Evolutionary conservation across 1,140 invertebrate species (phyloP), one percentile per base, ranked within the genome.

Genomic region (Parapsyche elsis): DNA sequence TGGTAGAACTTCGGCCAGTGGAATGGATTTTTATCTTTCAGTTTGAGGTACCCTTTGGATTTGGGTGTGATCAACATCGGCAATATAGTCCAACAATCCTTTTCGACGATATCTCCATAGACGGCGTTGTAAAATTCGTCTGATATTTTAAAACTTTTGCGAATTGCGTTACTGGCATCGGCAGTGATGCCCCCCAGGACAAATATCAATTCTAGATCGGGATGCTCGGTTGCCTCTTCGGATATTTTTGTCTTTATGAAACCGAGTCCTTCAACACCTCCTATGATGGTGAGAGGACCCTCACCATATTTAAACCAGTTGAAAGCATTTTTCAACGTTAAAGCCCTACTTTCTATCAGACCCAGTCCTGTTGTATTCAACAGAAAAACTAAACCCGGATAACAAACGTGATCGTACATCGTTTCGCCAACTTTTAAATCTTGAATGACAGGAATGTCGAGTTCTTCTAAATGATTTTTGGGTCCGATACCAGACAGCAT

Each of bases 401-500:
- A 93, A 16, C 91, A 91, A 9, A 94, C 88, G 83, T 95, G 94
- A 81, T 95, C 94, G 83, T 92, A 91, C 73, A 94, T 84, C 21
- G 90, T 92, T 78, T 91, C 86, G 0, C 94, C 94, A 1, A 94
- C 93, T n/a, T 89, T 90, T n/a, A 92, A 86, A 64, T 93, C 90
- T 81, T 92, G 85, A 0, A 94, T 84, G 0, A 92, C 85, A 0
- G 90, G 86, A 9, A 95, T 92, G 0, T 91, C 91, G 0, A 95
- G 85, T 45, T 92, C 88, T 19, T 91, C 85, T 0, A 96, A 80
- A 79, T 90, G 86, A 19, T 89, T 84, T 79, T 86, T 90, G 10
- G 93, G 93, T 0, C 94, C 94, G 2, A 95, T 89, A 0, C 94
- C 94, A 0, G 92, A 94, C 0, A 95, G 86, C 92, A 94, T 94